Evolutionary conservation across 2,797 vertebrate species (phyloP), one percentile per base, ranked within the genome.

Genomic region (Schizopygopsis malacanthus): DNA sequence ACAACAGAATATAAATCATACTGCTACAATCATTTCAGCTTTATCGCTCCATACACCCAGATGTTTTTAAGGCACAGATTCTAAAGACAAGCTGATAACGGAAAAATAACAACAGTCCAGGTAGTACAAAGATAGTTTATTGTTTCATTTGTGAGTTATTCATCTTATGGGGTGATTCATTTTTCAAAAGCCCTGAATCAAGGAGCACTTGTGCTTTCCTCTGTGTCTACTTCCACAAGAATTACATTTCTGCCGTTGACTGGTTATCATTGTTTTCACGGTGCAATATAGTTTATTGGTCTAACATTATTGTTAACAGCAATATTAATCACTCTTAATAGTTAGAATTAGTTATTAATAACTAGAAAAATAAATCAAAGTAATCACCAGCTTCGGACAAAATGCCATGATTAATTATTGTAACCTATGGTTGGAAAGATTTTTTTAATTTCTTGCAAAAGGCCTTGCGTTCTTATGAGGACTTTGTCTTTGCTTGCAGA

Each of bases 161-260:
- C 10, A 6, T 69, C 15, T 22, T 41, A 83, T 63, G 52, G 4
- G 12, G 50, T 39, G 25, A 82, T 78, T 75, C 1, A 73, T 71
- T 63, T 59, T 11, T 61, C 41, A 33, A 71, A 70, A 82, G 13
- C 1, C 87, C 82, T 90, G 88, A 90, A 92, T 91, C 89, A 92
- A 92, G 83, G 86, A 89, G 75, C 86, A 87, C 47, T 86, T 88
- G 86, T 91, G 89, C 33, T 22, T 92, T 84, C 90, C 90, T 88
- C 90, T 67, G 12, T 89, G 89, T 59, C 56, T 92, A 91, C 73
- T 15, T 90, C 89, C 86, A 87, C 86, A 92, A 90, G 71, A 72
- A 94, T 93, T 91, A 93, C 93, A 93, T 92, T 93, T 87, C 22
- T 71, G 69, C 43, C n/a, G 11, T 50, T 50, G 71, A 50, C n/a